Evolutionary conservation across 2,113 vertebrate species (phyloP), one percentile per base, ranked within the genome.

Genomic region (Reinhardtius hippoglossoides): DNA sequence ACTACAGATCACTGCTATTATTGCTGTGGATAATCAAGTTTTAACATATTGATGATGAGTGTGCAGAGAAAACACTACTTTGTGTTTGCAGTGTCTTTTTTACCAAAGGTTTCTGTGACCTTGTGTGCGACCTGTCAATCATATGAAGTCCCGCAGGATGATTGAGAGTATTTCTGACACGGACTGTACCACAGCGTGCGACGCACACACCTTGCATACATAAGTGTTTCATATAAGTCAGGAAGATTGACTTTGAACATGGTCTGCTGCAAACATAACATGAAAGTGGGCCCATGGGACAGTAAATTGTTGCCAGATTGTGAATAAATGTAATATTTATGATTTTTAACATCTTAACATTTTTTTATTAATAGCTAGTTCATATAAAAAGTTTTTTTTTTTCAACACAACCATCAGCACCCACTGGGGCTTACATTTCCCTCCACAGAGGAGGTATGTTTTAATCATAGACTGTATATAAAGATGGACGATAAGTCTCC

Each of bases 221-320:
- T 71, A 69, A 60, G 8, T 69, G 8, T 74, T 54, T 76, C 61
- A 40, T 42, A 65, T 37, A 57, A 40, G 50, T 44, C 37, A 35
- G 27, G 8, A 52, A 68, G 18, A 63, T 37, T 64, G 74, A 69
- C 69, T 57, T 44, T 71, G 26, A 82, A n/a, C 37, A 20, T 37
- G 16, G 27, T 24, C 24, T 55, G 5, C 26, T 37, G 35, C 23
- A 44, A 27, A 58, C 69, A 42, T 40, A 57, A 37, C 18, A 54
- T n/a, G 23, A 37, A 18, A 66, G 52, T 9, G 3, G 31, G 3
- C 9, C n/a, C 20, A 9, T 3, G 13, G 31, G 9, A 56, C 55
- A 60, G 15, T 15, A 15, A 70, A 67, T 4, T 2, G 4, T 46
- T 55, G 24, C 18, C 16, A 42, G 14, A 55, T 72, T 4, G 10